Evolutionary conservation across 1,140 invertebrate species (phyloP), one percentile per base, ranked within the genome.

Genomic region (Saxidomus purpurata): DNA sequence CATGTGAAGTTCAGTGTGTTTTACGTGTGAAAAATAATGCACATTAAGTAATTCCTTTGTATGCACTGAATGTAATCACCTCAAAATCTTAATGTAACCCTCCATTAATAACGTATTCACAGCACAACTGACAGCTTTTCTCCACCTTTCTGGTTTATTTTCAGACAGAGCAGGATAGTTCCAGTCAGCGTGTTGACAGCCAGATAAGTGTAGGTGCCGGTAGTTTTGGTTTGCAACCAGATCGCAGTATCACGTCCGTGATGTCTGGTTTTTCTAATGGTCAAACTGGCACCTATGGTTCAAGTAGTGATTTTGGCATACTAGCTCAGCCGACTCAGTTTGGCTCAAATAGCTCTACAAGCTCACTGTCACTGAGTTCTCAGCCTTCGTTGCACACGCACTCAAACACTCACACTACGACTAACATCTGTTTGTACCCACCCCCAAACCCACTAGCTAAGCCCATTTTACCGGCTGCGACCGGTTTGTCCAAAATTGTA

Each of bases 371-470:
- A 28, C 47, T 71, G 43, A 67, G 34, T 25, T 71, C 83, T 71
- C 83, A 71, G 31, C 13, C 83, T 55, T 85, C 83, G 13, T 38
- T 85, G 36, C 83, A 85, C 83, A 85, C 83, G 8, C 83, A 85
- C 83, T 80, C 76, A 49, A 74, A 31, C 47, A 40, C 79, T 61
- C 87, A 89, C 28, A 52, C 79, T 15, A 89, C 87, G 13, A 83
- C 87, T 84, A 89, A 89, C 71, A 89, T 89, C 55, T 74, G 79
- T 69, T 47, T 89, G 25, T 84, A 89, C 47, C 87, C 87, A 25
- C 87, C 87, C 40, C 87, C 87, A 49, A 89, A 89, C 71, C 87
- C 87, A 34, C 79, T 89, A 71, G 87, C 87, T 84, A 89, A 89
- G 87, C 79, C 87, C 40, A 61, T 84, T 28, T 61, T 89, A 36